Base-by-base conservation (phyloP, 2,888 invertebrate genomes). In the Dugesia japonica region DNA sequence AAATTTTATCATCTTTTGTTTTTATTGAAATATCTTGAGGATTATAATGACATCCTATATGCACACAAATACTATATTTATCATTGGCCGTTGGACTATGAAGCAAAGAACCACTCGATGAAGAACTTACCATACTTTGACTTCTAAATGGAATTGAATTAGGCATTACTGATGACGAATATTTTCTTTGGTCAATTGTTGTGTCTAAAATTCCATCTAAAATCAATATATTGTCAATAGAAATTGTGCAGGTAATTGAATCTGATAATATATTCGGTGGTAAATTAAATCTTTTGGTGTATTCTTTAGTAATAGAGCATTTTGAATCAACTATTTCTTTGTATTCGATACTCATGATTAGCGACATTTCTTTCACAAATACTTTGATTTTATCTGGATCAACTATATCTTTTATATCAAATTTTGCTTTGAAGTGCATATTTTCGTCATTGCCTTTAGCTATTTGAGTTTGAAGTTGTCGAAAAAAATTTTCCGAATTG, bases 1-100 rank as follows among this genome's bases (percentile, higher is more conserved):
- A 56, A 23, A 56, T 56, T n/a, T 56, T 56, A 23, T 56, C 56
- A n/a, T 56, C 56, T 56, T 56, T 56, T n/a, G 56, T 56, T n/a
- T 56, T 56, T n/a, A 56, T 56, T 9, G 56, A 20, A 23, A 56
- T 56, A 56, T 56, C 56, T 56, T 56, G 56, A 56, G 56, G 56
- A n/a, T 56, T 56, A n/a, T 56, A 56, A 56, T 56, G 56, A 56
- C 23, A 9, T n/a, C 56, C 56, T 13, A 56, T 56, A 56, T 56
- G 4, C 4, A 56, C 56, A 56, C 23, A 20, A 20, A 56, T 23
- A 20, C 23, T 56, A 56, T 56, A 56, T 56, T 56, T 56, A 7
- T 56, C 56, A 56, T 56, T 56, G 1, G 23, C 7, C n/a, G 56
- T 20, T 23, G 56, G 56, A 23, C 56, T 56, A n/a, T 56, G n/a